Evolutionary conservation across 2,888 invertebrate genomes (phyloP), one percentile per base, ranked within the genome.

Genomic region (Cantharis rufa): DNA sequence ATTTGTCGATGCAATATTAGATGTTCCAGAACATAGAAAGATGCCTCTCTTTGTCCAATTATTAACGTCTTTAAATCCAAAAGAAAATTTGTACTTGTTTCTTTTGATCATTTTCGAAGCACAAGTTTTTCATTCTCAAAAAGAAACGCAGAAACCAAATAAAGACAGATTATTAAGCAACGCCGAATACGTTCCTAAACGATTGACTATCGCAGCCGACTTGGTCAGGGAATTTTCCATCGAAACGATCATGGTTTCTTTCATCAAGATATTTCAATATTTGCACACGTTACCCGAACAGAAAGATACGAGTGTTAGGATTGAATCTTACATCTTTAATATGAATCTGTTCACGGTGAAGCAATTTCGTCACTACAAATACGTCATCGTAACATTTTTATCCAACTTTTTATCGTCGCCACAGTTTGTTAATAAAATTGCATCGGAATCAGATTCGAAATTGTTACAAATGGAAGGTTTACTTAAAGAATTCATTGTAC

Each of bases 21-120:
- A 99, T 87, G 96, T 99, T 15, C 98, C 99, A 0, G 95, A 96
- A 83, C 99, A 99, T 87, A 91, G 99, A 66, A 90, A 97, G 74
- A 88, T 94, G 74, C 94, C 95, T 0, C 89, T 98, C 0, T 97
- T 97, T 80, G 90, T 90, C 32, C 94, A 95, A 82, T 89, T 98
- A 1, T 88, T 98, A n/a, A 90, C 92, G 32, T 94, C 95, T 0
- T 89, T 98, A 0, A 91, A 91, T 9, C 88, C 91, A 0, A 89
- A 90, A 76, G 89, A 92, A 73, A 92, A 93, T 85, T 88, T 95
- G 0, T 93, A 94, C 91, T 88, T 93, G 13, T 95, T 95, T 83
- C 88, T 94, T 16, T 90, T 93, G 71, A 87, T 95, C 15, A 88
- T 94, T 0, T 90, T 95, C 71, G 95, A 95, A 83, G 91, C 92